A percentile compares a stretch with the other conserved stretches of the same genome.
Conservation (phyloP, 2,113 vertebrate genomes). For the Nibea albiflora region DNA sequence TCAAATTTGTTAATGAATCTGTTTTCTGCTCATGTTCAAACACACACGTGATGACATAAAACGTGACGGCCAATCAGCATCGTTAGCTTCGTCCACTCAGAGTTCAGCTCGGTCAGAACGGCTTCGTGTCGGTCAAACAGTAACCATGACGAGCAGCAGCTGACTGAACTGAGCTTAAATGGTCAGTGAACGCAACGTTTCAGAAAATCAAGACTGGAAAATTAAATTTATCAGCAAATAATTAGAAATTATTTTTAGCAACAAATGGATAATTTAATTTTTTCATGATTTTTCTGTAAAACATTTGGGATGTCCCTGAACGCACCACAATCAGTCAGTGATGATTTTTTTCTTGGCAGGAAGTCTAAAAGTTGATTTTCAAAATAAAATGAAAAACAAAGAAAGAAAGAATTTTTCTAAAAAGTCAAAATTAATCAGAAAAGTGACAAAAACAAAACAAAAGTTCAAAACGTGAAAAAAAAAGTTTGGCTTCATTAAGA, state of each 20-base stretch:
- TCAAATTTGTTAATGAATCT: too few species aligned
- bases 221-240: not conserved
- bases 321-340: not conserved
- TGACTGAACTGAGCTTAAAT: not conserved
- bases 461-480: too few species aligned
- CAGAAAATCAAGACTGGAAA: not conserved
- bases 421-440: not conserved
- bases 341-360: not conserved
- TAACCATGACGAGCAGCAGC: not conserved
- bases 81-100: not conserved
- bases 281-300: too few species aligned
- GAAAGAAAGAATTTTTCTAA: not conserved
- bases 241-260: too few species aligned
- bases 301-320: slow-evolving; percentile 2
- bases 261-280: too few species aligned
- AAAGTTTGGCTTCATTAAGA: not conserved
- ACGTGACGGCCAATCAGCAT: too few species aligned
- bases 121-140: not conserved
- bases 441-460: not conserved
- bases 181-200: not conserved
- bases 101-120: not conserved
- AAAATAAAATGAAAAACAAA: not conserved
- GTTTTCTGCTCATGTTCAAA: too few species aligned
- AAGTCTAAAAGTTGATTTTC: not conserved
- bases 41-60: too few species aligned